These are phyloP conservation scores for Dasysyrphus tricinctus DNA, from an alignment of 2,888 invertebrate species.

Conservation along the genomic window DNA sequence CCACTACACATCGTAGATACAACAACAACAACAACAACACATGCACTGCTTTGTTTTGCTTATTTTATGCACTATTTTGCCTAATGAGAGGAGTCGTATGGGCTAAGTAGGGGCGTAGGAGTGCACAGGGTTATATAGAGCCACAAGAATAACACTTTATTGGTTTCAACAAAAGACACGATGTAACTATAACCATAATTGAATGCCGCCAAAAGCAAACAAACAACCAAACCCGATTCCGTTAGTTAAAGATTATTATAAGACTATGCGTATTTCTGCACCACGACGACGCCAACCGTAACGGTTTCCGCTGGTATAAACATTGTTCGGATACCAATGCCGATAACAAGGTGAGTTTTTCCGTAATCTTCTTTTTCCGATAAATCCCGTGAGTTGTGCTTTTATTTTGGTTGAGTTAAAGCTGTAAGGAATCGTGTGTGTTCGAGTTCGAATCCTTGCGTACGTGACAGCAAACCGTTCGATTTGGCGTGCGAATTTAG, in stretches of 20 bases:
- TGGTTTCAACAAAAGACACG: slow-evolving; percentile 65
- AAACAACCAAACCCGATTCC: slow-evolving; percentile 28
- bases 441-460: slow-evolving; percentile 10
- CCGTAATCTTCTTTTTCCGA: slow-evolving; percentile 22
- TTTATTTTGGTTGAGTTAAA: slow-evolving; percentile 7
- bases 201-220: slow-evolving; percentile 54
- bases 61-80: slow-evolving; percentile 70
- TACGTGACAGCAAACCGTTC: slow-evolving; percentile 48
- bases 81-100: slow-evolving; percentile 47
- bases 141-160: slow-evolving; percentile 55
- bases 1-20: background rate
- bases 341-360: background rate
- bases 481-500: slow-evolving; percentile 56
- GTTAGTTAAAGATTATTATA: slow-evolving; percentile 18
- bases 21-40: slow-evolving; percentile 12
- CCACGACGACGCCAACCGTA: background rate
- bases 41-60: slow-evolving; percentile 52
- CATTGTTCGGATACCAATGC: background rate
- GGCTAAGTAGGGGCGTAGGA: background rate
- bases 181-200: slow-evolving; percentile 32
- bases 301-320: slow-evolving; percentile 28
- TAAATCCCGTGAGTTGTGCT: slow-evolving; percentile 38
- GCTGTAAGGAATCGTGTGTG: background rate
- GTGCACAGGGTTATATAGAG: background rate
- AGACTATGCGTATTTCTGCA: background rate